phyloP scores from a whole-genome alignment of 2,888 invertebrate species.

The Dugesia japonica region DNA sequence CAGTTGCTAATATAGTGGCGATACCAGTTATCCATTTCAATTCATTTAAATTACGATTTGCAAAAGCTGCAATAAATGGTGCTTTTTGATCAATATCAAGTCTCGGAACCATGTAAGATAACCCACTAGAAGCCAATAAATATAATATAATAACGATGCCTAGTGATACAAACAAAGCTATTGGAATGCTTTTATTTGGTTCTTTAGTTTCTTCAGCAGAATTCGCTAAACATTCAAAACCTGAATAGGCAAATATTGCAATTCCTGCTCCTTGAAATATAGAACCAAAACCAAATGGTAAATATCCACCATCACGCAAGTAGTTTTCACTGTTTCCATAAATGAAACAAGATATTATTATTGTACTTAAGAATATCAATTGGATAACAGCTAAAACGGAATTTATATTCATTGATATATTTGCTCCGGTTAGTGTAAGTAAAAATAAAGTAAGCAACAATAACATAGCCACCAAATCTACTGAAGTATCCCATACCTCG shows the following conservation, averaged over 20 bases:
- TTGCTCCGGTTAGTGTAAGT: constrained; percentile 33
- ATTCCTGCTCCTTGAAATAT: constrained; percentile 30
- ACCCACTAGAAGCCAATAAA: constrained; percentile 29
- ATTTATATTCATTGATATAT: constrained; percentile 34
- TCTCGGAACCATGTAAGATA: constrained; percentile 31
- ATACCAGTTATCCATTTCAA: constrained; percentile 31
- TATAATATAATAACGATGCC: constrained; percentile 31
- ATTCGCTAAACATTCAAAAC: constrained; percentile 34
- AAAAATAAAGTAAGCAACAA: constrained; percentile 29
- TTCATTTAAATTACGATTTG: neutral
- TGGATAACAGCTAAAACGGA: constrained; percentile 31
- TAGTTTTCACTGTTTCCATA: constrained; percentile 28
- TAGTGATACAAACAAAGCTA: constrained; percentile 31
- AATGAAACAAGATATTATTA: constrained; percentile 27
- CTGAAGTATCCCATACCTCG: constrained; percentile 20
- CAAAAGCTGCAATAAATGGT: constrained; percentile 34
- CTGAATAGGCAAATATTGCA: constrained; percentile 34
- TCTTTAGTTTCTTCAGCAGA: constrained; percentile 34
- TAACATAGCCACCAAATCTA: constrained; percentile 31
- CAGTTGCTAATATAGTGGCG: constrained; percentile 33
- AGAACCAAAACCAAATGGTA: constrained; percentile 30
- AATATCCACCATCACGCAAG: constrained; percentile 31
- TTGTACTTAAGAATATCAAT: constrained; percentile 27
- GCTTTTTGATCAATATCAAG: constrained; percentile 24
- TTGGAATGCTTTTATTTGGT: constrained; percentile 32